Base-by-base conservation (phyloP, 2,888 invertebrate species). In the Temnothorax ravouxi region DNA sequence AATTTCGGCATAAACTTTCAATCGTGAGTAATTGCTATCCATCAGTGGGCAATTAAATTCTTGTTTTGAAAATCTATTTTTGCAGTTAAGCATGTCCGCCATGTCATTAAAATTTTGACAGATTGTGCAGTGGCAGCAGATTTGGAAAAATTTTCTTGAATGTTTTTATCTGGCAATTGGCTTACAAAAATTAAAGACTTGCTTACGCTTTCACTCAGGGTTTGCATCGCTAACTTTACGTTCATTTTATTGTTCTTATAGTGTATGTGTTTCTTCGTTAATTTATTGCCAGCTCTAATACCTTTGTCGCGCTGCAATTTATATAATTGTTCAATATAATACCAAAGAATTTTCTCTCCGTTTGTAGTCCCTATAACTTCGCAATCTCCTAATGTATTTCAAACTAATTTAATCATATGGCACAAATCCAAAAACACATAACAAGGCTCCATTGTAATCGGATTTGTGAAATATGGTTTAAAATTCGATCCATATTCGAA, bases 381-480 rank as follows among this genome's bases (percentile, higher is more conserved):
- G 1, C 18, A 18, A 18, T 61, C 61, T 1, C n/a, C 64, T 13
- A 64, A 8, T 21, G 41, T 21, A 21, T 64, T 64, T 41, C 64
- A 13, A 64, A 64, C 3, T 25, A 66, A 67, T 67, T 67, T 67
- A 0, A 29, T 44, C 47, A 34, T 34, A 4, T 50, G 67, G 4
- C 67, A 67, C 1, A 29, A 11, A 50, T 67, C 47, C 1, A 29
- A 47, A 9, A 67, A 50, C 0, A 25, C 8, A 29, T 5, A 67
- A 47, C 25, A 29, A 18, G 5, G 2, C 9, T 67, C 54, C 1
- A 2, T 3, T 67, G 67, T 67, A 4, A 50, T n/a, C 3, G n/a
- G 29, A n/a, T 71, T 71, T 15, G 1, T 54, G 0, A 71, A 54
- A 38, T 54, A 71, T 9, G 50, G 50, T 21, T 69, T 69, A 29